These are phyloP conservation scores for Chunga burmeisteri DNA, from an alignment of 2,113 vertebrate genomes.

Conservation along the genomic window DNA sequence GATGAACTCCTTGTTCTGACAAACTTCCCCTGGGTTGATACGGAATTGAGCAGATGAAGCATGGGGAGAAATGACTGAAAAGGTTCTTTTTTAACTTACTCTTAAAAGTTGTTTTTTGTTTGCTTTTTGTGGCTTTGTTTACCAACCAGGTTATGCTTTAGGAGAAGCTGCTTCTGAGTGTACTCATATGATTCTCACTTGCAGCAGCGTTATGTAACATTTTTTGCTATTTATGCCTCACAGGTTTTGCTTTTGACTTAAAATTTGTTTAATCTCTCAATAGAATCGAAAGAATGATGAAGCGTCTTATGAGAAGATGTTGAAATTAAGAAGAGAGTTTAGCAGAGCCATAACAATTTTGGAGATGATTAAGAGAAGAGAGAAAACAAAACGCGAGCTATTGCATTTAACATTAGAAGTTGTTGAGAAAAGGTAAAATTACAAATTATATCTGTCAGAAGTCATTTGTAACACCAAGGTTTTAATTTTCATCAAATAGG, in stretches of 20 bases:
- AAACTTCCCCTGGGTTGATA: neutral
- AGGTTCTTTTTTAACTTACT: neutral
- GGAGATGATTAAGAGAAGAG: constrained; percentile 94
- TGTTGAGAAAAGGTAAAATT: constrained; percentile 88
- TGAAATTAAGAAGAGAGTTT: constrained; percentile 90
- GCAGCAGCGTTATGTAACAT: neutral
- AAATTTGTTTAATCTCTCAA: neutral
- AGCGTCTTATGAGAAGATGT: constrained; percentile 93
- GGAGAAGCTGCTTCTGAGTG: neutral
- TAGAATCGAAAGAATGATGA: constrained; percentile 95
- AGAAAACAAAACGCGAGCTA: constrained; percentile 90
- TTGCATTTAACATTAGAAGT: constrained; percentile 92
- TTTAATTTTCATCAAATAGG: neutral
- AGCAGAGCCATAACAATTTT: constrained; percentile 92
- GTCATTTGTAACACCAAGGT: neutral
- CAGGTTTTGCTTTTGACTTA: neutral
- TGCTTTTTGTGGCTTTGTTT: neutral
- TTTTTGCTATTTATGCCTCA: neutral
- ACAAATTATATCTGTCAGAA: neutral
- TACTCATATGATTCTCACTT: neutral
- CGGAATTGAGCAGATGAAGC: neutral
- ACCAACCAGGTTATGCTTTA: neutral
- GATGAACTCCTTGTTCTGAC: neutral
- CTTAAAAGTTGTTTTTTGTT: neutral
- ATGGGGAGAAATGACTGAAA: neutral